Base-by-base conservation (phyloP, 2,797 vertebrate genomes). In the Decapterus maruadsi region DNA sequence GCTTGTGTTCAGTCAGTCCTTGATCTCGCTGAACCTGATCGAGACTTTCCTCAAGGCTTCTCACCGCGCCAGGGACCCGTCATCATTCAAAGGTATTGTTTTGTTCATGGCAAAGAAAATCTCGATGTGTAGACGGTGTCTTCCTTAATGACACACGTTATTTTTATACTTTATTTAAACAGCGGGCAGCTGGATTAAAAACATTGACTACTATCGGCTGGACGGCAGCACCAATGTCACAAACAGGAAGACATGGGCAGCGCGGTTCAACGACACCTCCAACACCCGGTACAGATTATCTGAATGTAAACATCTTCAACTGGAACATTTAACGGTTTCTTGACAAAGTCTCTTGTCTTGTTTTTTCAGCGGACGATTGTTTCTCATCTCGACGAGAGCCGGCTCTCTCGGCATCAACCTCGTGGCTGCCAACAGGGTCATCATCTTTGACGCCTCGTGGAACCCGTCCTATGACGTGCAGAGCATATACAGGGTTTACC, bases 361-460 rank as follows among this genome's bases (percentile, higher is more conserved):
- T 60, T 19, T 4, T 66, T 75, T 43, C 83, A 99, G 98, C 50
- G 97, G 97, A 7, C 96, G 98, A 59, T 89, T 99, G 84, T 98
- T 99, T 85, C 96, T 99, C 84, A 99, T 99, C 89, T 99, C 98
- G 31, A 99, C 98, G 4, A 96, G 93, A 94, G 98, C 98, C 0
- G 98, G 98, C 64, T 98, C 97, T 42, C 96, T 99, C 0, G 98
- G 98, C 61, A 99, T 99, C 87, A 99, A 99, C 89, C 95, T 99
- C 0, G 97, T 99, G 66, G 97, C 97, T 78, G 96, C 98, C 56
- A 99, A 99, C 90, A 93, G 98, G 87, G 98, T 99, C 29, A 95
- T 99, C 79, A 96, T 99, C 92, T 99, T 99, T 45, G 98, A 99
- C 51, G 98, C 98, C 11, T 99, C 97, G 0, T 99, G 98, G 98